Conservation (phyloP, 1,140 invertebrate species). For the Elymnias hypermnestra region DNA sequence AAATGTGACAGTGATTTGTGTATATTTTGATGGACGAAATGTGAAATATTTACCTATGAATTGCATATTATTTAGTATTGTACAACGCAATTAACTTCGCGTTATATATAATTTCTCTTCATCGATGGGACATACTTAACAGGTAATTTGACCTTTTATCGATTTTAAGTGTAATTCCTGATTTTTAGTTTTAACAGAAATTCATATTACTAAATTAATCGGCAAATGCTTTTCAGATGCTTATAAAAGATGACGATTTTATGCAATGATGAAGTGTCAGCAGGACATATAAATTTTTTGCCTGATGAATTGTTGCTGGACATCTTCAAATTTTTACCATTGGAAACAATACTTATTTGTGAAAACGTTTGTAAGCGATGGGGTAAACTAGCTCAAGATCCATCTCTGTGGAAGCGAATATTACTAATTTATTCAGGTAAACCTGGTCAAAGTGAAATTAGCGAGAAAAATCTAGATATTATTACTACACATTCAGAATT, state of each 20-base stretch:
- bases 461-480: constrained; percentile 45
- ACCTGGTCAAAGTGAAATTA: constrained; percentile 49
- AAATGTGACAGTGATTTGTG: too few species aligned
- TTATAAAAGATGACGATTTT: constrained; percentile 31
- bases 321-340: constrained; percentile 57
- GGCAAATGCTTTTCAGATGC: too few species aligned
- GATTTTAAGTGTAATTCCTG: too few species aligned
- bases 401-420: constrained; percentile 51
- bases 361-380: constrained; percentile 55
- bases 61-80: neutral
- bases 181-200: too few species aligned
- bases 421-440: constrained; percentile 54
- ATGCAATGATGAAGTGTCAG: constrained; percentile 14
- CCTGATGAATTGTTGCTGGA: constrained; percentile 62
- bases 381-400: constrained; percentile 44
- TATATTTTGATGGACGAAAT: too few species aligned
- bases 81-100: neutral
- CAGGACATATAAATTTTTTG: constrained; percentile 36
- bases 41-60: too few species aligned
- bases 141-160: too few species aligned
- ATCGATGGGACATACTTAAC: too few species aligned
- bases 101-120: neutral
- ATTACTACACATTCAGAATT: constrained; percentile 44
- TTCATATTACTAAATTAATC: too few species aligned
- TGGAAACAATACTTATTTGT: constrained; percentile 47